Conservation (phyloP, 2,113 vertebrate species). For the Albula goreensis region DNA sequence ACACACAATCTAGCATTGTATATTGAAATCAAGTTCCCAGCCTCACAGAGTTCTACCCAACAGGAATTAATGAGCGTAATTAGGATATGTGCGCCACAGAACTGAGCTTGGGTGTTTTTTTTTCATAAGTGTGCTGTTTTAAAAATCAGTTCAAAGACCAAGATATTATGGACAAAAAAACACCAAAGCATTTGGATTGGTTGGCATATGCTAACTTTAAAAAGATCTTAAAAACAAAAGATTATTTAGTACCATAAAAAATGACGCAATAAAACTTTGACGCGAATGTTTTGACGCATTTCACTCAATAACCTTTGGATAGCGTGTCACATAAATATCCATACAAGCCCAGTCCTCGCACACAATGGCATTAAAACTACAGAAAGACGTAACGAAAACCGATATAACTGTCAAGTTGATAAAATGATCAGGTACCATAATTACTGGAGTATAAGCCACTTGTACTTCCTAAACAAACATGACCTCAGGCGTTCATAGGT, state of each 20-base stretch:
- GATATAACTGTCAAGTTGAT: not conserved
- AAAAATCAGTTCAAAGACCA: not conserved
- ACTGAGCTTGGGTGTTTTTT: not conserved
- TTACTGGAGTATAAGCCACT: not conserved
- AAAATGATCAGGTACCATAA: not conserved
- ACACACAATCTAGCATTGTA: slow-evolving; percentile 5
- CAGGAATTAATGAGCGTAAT: not conserved
- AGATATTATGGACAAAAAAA: not conserved
- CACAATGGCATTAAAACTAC: slow-evolving; percentile 7
- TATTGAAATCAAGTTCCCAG: not conserved
- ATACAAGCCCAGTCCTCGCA: slow-evolving; percentile 2
- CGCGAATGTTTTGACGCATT: slow-evolving; percentile 3
- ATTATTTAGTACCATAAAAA: slow-evolving; percentile 3
- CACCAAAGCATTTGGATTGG: too few relatives aligned
- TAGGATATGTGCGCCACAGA: not conserved
- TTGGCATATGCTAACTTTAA: not conserved
- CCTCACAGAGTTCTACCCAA: not conserved
- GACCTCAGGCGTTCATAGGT: not conserved
- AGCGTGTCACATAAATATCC: slow-evolving; percentile 3
- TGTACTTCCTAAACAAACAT: not conserved
- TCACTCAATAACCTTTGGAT: slow-evolving; percentile 12
- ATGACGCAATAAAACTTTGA: not conserved
- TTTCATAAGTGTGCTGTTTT: not conserved
- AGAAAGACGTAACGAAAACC: not conserved
- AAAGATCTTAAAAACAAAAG: slow-evolving; percentile 16